Conservation (phyloP, 2,113 vertebrate species). For the Romanogobio albipinnatus region DNA sequence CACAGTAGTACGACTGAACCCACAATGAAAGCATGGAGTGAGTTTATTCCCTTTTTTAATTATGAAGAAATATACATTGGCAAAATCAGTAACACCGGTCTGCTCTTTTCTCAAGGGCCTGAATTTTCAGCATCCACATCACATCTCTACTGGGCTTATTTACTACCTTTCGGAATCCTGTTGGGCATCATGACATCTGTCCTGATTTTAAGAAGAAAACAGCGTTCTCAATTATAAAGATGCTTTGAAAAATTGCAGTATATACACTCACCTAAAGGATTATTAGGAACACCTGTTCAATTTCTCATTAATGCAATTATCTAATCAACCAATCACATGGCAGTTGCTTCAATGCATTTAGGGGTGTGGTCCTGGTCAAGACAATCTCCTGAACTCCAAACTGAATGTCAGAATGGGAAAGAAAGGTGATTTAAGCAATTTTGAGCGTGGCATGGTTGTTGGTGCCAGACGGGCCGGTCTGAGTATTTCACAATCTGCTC, state of each 20-base stretch:
- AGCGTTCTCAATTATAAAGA: neutral
- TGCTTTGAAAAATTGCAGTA: neutral
- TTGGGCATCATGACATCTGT: conserved; percentile 11
- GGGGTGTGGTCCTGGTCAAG: too few relatives aligned
- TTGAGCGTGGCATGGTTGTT: too few relatives aligned
- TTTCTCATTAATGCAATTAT: too few relatives aligned
- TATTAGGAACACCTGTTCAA: too few relatives aligned
- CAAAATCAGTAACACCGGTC: neutral
- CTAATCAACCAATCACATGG: too few relatives aligned
- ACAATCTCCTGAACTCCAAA: too few relatives aligned
- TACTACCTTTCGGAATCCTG: neutral
- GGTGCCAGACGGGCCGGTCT: too few relatives aligned
- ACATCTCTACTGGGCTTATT: conserved; percentile 8
- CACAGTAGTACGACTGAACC: conserved; percentile 43
- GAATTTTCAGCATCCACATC: conserved; percentile 17
- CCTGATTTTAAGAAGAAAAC: neutral
- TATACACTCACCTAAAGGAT: too few relatives aligned
- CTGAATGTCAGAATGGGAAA: too few relatives aligned
- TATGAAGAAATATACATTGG: neutral
- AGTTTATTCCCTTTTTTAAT: neutral
- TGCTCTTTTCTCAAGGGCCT: conserved; percentile 32
- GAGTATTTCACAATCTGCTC: too few relatives aligned
- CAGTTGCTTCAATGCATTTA: too few relatives aligned
- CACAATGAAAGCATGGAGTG: conserved; percentile 38
- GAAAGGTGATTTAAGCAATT: too few relatives aligned